A percentile compares a stretch with the other conserved stretches of the same genome.
phyloP scores from a whole-genome alignment of 2,113 vertebrate species.

The Tonatia bakeri region DNA sequence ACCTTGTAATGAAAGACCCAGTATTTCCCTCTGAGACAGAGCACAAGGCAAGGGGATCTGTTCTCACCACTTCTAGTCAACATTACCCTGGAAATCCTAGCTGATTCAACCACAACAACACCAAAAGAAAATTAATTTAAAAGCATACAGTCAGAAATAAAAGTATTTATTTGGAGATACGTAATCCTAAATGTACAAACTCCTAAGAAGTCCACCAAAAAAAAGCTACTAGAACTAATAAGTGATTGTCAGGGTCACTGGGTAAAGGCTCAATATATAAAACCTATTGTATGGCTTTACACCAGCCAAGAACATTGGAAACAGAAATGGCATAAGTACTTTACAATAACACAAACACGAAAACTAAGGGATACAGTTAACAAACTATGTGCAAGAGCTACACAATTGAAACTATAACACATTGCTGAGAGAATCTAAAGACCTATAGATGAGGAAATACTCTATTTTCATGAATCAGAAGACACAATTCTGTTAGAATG shows the following conservation, averaged over 20 bases:
- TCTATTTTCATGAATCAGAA: neutral
- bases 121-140: neutral
- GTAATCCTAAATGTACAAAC: neutral
- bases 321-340: neutral
- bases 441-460: neutral
- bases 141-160: neutral
- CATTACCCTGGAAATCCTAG: neutral
- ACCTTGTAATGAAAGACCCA: neutral
- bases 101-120: neutral
- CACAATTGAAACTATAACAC: neutral
- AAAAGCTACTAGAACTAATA: neutral
- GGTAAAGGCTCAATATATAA: neutral
- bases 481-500: neutral
- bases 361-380: neutral
- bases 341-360: neutral
- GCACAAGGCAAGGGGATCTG: neutral
- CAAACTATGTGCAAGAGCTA: neutral
- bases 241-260: neutral
- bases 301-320: neutral
- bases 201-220: neutral
- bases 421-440: neutral
- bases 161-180: neutral
- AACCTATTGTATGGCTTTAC: neutral
- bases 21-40: neutral
- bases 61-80: neutral